phyloP scores from a whole-genome alignment of 1,140 invertebrate species.

The Panagrolaimus sp. region DNA sequence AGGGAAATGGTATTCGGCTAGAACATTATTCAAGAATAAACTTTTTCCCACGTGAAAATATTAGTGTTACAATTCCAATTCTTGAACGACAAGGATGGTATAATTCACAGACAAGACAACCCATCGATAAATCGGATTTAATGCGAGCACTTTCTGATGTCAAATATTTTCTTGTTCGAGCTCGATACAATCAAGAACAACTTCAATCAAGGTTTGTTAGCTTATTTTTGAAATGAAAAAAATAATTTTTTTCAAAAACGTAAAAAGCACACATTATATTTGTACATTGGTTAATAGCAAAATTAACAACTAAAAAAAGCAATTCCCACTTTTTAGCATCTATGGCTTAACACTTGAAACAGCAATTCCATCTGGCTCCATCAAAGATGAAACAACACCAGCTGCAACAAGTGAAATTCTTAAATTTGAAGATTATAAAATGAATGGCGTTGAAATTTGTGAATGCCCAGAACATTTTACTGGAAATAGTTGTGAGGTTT shows the following conservation, averaged over 20 bases:
- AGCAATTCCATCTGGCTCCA: slow-evolving; percentile 18
- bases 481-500: slow-evolving; percentile 50
- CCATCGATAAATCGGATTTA: slow-evolving; percentile 71
- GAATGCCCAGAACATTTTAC: slow-evolving; percentile 49
- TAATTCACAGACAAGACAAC: slow-evolving; percentile 40
- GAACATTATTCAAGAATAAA: slow-evolving; percentile 58
- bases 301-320: too few relatives aligned
- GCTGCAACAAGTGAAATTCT: slow-evolving; percentile 10
- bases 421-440: slow-evolving; percentile 12
- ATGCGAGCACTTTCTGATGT: slow-evolving; percentile 76
- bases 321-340: slow-evolving; percentile 39
- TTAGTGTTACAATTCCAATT: slow-evolving; percentile 59
- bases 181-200: slow-evolving; percentile 87
- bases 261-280: too few relatives aligned
- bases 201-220: slow-evolving; percentile 72
- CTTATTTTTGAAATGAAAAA: too few relatives aligned
- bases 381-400: slow-evolving; percentile 15
- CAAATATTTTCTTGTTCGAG: slow-evolving; percentile 74
- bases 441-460: slow-evolving; percentile 44
- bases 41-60: slow-evolving; percentile 51
- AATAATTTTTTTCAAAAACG: too few relatives aligned
- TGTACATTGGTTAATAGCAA: too few relatives aligned
- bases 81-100: slow-evolving; percentile 56
- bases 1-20: slow-evolving; percentile 65
- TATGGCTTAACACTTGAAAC: slow-evolving; percentile 44